Evolutionary conservation across 2,888 invertebrate genomes (phyloP).

Genomic region (Cosmopolites sordidus): DNA sequence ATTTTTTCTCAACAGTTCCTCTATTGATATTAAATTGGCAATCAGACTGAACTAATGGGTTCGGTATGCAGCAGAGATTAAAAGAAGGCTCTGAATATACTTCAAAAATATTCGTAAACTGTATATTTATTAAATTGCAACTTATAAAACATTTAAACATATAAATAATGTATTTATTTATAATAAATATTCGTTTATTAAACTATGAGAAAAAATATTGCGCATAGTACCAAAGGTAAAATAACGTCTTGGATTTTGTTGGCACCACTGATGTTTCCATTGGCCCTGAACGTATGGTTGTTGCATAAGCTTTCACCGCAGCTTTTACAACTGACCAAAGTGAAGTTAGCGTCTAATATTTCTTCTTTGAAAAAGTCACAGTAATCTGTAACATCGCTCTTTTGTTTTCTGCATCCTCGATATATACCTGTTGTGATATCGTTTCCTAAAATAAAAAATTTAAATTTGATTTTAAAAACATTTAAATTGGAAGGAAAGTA

Average conservation of each 20-base stretch:
- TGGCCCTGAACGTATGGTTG: slow-evolving; percentile 9
- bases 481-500: too few species aligned
- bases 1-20: too few species aligned
- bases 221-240: not conserved
- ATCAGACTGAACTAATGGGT: too few species aligned
- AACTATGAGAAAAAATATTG: not conserved
- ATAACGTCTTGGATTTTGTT: not conserved
- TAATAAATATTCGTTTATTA: too few species aligned
- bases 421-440: slow-evolving; percentile 13
- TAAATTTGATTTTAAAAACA: too few species aligned
- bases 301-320: slow-evolving; percentile 14
- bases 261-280: not conserved
- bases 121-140: too few species aligned
- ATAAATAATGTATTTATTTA: too few species aligned
- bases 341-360: not conserved
- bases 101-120: too few species aligned
- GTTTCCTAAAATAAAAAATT: not conserved
- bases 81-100: too few species aligned
- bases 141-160: too few species aligned
- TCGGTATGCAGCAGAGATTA: too few species aligned
- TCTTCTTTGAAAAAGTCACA: slow-evolving; percentile 11
- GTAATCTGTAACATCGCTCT: slow-evolving; percentile 4
- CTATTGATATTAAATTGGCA: too few species aligned
- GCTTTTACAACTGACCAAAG: slow-evolving; percentile 9
- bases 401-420: slow-evolving; percentile 12